These are phyloP conservation scores for Thymelicus sylvestris DNA, from an alignment of 2,888 invertebrate species.

Conservation along the genomic window DNA sequence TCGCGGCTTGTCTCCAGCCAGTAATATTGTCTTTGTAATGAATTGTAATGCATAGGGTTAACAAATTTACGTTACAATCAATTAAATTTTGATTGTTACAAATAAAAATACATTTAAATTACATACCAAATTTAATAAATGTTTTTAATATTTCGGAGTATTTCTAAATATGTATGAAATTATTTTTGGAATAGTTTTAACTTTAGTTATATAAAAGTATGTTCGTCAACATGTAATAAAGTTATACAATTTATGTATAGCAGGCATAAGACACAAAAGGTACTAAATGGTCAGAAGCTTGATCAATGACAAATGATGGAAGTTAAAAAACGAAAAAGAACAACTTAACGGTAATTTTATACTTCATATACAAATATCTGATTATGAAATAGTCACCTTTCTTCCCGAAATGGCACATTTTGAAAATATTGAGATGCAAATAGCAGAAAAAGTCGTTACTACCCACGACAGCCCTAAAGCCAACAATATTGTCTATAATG, in stretches of 20 bases:
- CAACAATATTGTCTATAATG: constrained; percentile 49
- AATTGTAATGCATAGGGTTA: constrained; percentile 20
- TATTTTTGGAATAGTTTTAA: no score
- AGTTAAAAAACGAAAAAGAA: no score
- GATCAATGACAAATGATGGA: no score
- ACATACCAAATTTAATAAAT: neutral
- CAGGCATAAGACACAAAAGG: no score
- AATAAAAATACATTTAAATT: neutral
- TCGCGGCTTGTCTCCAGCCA: constrained; percentile 33
- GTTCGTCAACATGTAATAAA: no score
- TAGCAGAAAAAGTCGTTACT: neutral
- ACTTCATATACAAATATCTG: no score
- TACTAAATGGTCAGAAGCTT: no score
- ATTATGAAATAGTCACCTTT: neutral
- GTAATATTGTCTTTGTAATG: constrained; percentile 40
- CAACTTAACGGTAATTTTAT: no score
- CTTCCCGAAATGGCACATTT: neutral
- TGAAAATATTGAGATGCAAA: neutral
- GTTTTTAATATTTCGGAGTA: no score
- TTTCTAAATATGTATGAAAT: no score
- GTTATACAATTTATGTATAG: no score
- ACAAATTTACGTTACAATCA: neutral
- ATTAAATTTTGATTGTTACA: neutral
- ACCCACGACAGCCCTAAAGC: constrained; percentile 26
- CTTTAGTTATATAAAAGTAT: no score